Percentiles rank a stretch among this genome's conserved stretches.
Conservation (phyloP, 2,113 vertebrate species). For the Maccullochella peelii region DNA sequence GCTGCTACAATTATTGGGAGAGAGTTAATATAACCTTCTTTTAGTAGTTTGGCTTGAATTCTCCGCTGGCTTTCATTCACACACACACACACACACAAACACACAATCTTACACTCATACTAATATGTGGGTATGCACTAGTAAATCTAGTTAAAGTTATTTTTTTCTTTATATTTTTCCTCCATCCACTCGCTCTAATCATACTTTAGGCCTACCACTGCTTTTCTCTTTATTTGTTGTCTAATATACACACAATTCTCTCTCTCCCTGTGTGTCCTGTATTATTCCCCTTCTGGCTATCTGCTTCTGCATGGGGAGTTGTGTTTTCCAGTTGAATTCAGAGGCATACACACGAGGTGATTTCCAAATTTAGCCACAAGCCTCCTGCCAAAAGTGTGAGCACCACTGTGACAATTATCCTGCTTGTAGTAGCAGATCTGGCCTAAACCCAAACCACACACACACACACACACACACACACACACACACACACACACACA, state of each 20-base stretch:
- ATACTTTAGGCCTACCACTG: conserved; percentile 6
- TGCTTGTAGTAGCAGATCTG: conserved; percentile 26
- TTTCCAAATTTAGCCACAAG: conserved; percentile 61
- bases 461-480: background rate
- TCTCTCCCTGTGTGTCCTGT: conserved; percentile 6
- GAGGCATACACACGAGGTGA: conserved; percentile 4
- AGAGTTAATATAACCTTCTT: conserved; percentile 35
- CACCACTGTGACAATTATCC: conserved; percentile 57
- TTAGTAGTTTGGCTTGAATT: conserved; percentile 38
- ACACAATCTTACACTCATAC: conserved; percentile 4
- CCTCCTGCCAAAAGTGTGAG: conserved; percentile 67
- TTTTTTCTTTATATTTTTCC: too few species aligned
- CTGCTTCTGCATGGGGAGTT: conserved; percentile 17
- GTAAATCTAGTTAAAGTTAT: conserved; percentile 2
- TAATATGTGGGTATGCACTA: conserved; percentile 1
- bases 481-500: conserved; percentile 22
- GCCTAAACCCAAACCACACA: background rate
- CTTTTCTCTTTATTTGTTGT: conserved; percentile 22
- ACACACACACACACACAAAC: conserved; percentile 13
- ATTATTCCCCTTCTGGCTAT: conserved; percentile 31
- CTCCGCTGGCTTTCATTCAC: conserved; percentile 1
- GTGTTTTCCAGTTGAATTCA: conserved; percentile 37
- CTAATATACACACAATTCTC: conserved; percentile 24
- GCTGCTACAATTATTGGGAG: conserved; percentile 29
- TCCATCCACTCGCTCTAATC: background rate